Evolutionary conservation across 30 jellyfish, hydroid and myxozoan species (phyloP), one percentile per base, ranked within the genome.

Genomic region (Pelagia noctiluca): DNA sequence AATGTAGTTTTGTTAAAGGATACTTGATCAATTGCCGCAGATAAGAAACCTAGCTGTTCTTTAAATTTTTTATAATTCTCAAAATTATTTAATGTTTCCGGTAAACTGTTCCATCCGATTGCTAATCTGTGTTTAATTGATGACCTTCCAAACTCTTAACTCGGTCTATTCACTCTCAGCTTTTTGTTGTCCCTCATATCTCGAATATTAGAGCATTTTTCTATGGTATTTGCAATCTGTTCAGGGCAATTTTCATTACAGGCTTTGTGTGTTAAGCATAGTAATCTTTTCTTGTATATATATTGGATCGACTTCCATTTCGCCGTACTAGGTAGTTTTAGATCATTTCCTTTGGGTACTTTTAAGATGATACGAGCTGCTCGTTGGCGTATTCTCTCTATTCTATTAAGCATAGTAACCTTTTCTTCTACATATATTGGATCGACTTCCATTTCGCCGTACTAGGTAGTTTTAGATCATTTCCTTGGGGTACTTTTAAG

Each of bases 201-300:
- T 18, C 77, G 50, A 63, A 63, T 30, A 63, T 63, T 63, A 4
- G 48, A 3, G 50, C 77, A 63, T 63, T 63, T 63, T 63, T 63
- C 54, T n/a, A 63, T 63, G 76, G 31, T 63, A 63, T 26, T 63
- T 63, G 4, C 76, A 63, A 63, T 63, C 48, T 63, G 76, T 29
- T 63, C 76, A 63, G 76, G 76, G 50, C 50, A 4, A 22, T 29
- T 63, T 29, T 63, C 50, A 26, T 63, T 11, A 31, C 35, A 66
- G 18, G 62, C 79, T 66, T 66, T 66, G 57, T 34, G 22, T 66
- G 79, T 1, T 34, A 66, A 34, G 23, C 62, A 66, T 28, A 31
- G 62, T 66, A 66, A 31, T 31, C 79, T 66, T 66, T 66, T 66
- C 61, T 25, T 66, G 79, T 66, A n/a, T n/a, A n/a, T n/a, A n/a